Evolutionary conservation across 2,888 invertebrate species (phyloP), one percentile per base, ranked within the genome.

Genomic region (Andrena haemorrhoa): DNA sequence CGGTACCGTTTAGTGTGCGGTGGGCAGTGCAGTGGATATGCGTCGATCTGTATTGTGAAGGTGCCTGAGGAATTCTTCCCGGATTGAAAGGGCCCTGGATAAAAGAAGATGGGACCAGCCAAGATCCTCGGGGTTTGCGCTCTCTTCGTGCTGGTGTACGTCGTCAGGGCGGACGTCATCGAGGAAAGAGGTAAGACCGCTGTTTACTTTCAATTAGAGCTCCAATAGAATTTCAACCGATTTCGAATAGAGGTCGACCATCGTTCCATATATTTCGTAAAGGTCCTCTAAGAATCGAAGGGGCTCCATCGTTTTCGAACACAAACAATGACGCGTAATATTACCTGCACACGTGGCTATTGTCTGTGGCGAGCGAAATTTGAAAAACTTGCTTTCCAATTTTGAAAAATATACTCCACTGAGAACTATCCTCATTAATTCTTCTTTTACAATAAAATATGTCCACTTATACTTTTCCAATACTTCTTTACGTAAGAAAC

Each of bases 121-220:
- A 86, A 82, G 79, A 77, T 86, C 35, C 65, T 90, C 33, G 87
- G 84, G 77, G 84, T 90, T 84, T 90, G 78, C 73, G 49, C 86
- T n/a, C 70, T 89, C 66, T 65, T 89, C 65, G 31, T 79, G 76
- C 23, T 86, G 76, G 58, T 79, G 51, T 83, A 58, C 65, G 35
- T 53, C 89, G 56, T 70, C 47, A 35, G 63, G 56, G 88, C 90
- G 63, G 91, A 92, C 58, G 92, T 92, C 82, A 93, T 91, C 80
- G 93, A 94, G 72, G 93, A 94, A 90, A 92, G 93, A 93, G 93
- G 93, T 94, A 71, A 72, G 90, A 74, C 7, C 10, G 16, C 47
- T 69, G 58, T 69, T 75, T 58, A 70, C 60, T 75, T 49, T 29
- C 60, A 31, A 56, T 49, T 29, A 16, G 20, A 29, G 47, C 26